These are phyloP conservation scores for Pseudorasbora parva DNA, from an alignment of 2,113 vertebrate species.

Conservation along the genomic window DNA sequence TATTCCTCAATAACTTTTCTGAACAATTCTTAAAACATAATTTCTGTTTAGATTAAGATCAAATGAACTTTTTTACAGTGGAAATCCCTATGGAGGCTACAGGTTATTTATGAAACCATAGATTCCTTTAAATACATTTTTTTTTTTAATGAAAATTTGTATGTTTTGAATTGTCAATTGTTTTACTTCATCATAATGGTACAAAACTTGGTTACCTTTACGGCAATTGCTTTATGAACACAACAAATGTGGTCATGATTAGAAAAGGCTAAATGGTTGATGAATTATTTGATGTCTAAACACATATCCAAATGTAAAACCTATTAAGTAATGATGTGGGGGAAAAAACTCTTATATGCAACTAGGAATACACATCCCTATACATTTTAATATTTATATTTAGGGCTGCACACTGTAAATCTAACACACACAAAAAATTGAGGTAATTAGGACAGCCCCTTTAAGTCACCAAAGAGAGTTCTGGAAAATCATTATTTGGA, in stretches of 20 bases:
- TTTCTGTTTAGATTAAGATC: neutral
- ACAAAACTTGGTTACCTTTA: neutral
- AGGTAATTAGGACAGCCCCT: slow-evolving; percentile 33
- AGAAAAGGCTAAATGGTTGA: too few relatives aligned
- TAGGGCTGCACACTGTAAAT: too few relatives aligned
- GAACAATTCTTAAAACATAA: neutral
- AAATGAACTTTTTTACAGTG: neutral
- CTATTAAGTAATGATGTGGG: neutral
- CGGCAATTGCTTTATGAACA: neutral
- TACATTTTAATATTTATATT: too few relatives aligned
- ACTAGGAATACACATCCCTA: too few relatives aligned
- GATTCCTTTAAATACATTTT: too few relatives aligned
- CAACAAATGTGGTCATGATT: neutral
- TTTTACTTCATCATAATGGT: neutral
- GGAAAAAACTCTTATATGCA: too few relatives aligned
- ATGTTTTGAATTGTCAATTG: too few relatives aligned
- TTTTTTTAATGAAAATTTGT: too few relatives aligned
- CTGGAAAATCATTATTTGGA: neutral
- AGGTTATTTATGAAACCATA: neutral
- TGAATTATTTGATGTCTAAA: neutral
- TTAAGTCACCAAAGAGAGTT: neutral
- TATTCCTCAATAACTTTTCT: neutral
- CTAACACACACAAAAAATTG: too few relatives aligned
- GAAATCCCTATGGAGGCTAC: neutral
- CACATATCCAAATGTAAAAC: neutral